Percentiles rank a stretch among this genome's conserved stretches.
These are phyloP conservation scores for Thaumatotibia leucotreta DNA, from an alignment of 1,140 invertebrate species.

Conservation along the genomic window DNA sequence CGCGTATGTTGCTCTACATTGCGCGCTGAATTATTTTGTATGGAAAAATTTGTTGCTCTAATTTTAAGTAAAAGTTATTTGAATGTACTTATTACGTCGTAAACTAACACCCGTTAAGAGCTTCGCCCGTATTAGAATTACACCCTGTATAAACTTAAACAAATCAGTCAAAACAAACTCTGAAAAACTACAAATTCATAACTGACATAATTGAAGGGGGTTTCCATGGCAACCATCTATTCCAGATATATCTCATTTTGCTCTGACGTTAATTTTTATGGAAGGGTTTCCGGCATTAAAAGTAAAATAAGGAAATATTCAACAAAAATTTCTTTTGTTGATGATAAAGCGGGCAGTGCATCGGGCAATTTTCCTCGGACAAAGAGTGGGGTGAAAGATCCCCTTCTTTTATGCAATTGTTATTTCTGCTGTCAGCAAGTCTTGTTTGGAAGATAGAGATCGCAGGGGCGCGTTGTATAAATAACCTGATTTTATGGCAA, in stretches of 20 bases:
- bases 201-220: slow-evolving; percentile 19
- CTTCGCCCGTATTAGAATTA: too few relatives aligned
- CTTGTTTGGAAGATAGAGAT: too few relatives aligned
- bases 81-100: too few relatives aligned
- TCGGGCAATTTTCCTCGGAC: slow-evolving; percentile 46
- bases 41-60: too few relatives aligned
- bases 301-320: slow-evolving; percentile 31
- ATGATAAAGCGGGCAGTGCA: slow-evolving; percentile 39
- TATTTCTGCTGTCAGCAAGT: too few relatives aligned
- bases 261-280: slow-evolving; percentile 29
- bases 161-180: background rate
- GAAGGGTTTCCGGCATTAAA: slow-evolving; percentile 41
- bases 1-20: too few relatives aligned
- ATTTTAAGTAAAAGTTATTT: too few relatives aligned
- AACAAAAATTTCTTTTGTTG: slow-evolving; percentile 41
- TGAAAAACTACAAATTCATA: slow-evolving; percentile 21
- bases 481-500: background rate
- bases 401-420: slow-evolving; percentile 55
- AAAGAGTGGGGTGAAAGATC: slow-evolving; percentile 40
- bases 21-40: too few relatives aligned
- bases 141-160: too few relatives aligned
- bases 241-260: slow-evolving; percentile 11
- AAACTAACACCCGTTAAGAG: too few relatives aligned
- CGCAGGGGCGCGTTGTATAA: background rate
- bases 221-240: slow-evolving; percentile 29